phyloP scores from a whole-genome alignment of 2,113 vertebrate species.

The Anser cygnoides region DNA sequence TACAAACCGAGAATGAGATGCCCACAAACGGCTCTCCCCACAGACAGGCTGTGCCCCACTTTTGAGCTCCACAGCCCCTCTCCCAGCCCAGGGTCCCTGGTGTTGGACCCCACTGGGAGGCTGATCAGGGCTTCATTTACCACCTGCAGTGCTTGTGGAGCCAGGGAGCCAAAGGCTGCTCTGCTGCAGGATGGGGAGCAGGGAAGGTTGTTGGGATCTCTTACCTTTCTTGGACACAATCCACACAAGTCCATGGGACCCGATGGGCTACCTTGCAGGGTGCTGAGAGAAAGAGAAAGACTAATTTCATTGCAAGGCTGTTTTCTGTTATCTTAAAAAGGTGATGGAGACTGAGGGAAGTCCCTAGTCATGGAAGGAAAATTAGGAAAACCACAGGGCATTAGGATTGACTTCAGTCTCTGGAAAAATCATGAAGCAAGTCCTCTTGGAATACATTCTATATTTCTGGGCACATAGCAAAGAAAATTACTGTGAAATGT shows the following conservation, averaged over 20 bases:
- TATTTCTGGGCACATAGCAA: not conserved
- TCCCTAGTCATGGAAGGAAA: not conserved
- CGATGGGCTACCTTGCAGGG: not conserved
- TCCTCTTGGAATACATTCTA: not conserved
- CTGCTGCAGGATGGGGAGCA: not conserved
- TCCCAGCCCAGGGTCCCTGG: not conserved
- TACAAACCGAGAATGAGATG: rapidly evolving
- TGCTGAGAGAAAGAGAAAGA: not conserved
- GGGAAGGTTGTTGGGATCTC: not conserved
- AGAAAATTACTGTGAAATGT: not conserved
- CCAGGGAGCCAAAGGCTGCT: not conserved
- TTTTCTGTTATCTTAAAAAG: not conserved
- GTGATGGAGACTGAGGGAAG: not conserved
- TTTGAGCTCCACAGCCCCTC: not conserved
- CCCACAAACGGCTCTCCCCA: not conserved
- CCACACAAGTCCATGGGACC: not conserved
- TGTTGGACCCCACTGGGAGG: not conserved
- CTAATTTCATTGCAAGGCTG: not conserved
- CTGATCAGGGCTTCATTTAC: not conserved
- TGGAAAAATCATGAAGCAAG: not conserved
- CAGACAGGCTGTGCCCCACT: not conserved
- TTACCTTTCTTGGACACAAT: not conserved
- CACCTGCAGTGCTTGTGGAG: not conserved
- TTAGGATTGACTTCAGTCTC: not conserved
- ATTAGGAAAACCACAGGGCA: not conserved